These are phyloP conservation scores for Spondyliosoma cantharus DNA, from an alignment of 2,797 vertebrate species.

Conservation along the genomic window DNA sequence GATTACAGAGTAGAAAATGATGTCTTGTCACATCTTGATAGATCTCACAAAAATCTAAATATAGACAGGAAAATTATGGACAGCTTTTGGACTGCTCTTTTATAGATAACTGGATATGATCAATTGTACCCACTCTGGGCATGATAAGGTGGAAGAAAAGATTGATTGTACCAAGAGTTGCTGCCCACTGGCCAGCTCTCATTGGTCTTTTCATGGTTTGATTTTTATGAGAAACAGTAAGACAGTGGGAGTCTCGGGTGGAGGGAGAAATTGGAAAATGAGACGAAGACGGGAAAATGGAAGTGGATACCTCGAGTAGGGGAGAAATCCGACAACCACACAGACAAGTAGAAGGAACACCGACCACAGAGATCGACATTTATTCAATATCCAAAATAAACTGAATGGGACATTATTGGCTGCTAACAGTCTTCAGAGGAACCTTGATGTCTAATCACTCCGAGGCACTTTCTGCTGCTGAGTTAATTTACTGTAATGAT, in stretches of 20 bases:
- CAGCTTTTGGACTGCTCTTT: not conserved
- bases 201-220: constrained; percentile 11
- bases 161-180: not conserved
- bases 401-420: constrained; percentile 65
- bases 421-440: constrained; percentile 68
- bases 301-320: not conserved
- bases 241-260: not conserved
- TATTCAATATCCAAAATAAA: constrained; percentile 59
- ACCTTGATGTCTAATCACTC: constrained; percentile 57
- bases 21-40: no score
- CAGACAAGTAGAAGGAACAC: not conserved
- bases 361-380: constrained; percentile 15
- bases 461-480: constrained; percentile 38
- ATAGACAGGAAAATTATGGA: not conserved
- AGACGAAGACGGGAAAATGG: not conserved
- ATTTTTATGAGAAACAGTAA: constrained; percentile 38
- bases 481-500: constrained; percentile 67
- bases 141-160: not conserved
- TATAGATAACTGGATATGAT: not conserved
- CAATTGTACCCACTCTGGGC: not conserved
- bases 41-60: not conserved
- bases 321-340: constrained; percentile 5
- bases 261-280: not conserved
- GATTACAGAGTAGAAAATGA: no score
- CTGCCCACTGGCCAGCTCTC: not conserved